phyloP scores from a whole-genome alignment of 2,888 invertebrate species.

The Zhuqinia jingwanae region DNA sequence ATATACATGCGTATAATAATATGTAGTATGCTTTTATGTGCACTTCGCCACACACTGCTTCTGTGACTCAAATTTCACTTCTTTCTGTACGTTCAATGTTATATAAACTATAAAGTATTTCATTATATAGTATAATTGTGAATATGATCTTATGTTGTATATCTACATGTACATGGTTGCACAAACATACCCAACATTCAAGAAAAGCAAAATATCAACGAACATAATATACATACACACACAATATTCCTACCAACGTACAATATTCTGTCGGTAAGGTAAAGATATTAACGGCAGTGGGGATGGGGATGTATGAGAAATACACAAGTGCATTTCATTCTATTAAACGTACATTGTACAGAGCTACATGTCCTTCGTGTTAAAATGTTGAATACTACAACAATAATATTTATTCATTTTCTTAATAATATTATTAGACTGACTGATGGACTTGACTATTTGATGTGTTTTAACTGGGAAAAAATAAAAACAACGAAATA shows the following conservation, averaged over 20 bases:
- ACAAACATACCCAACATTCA: too few relatives aligned
- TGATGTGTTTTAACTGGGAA: slow-evolving; percentile 29
- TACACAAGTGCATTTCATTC: slow-evolving; percentile 31
- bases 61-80: slow-evolving; percentile 11
- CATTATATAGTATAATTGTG: background rate
- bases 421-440: slow-evolving; percentile 29
- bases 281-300: slow-evolving; percentile 20
- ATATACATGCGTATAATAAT: too few relatives aligned
- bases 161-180: too few relatives aligned
- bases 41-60: too few relatives aligned
- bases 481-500: slow-evolving; percentile 38
- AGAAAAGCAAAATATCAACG: slow-evolving; percentile 25
- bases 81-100: too few relatives aligned
- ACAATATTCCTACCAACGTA: too few relatives aligned
- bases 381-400: slow-evolving; percentile 53
- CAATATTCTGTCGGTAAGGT: slow-evolving; percentile 27
- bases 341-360: slow-evolving; percentile 31
- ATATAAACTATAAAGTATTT: too few relatives aligned
- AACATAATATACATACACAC: too few relatives aligned
- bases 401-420: slow-evolving; percentile 56
- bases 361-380: slow-evolving; percentile 27
- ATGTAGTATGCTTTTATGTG: too few relatives aligned
- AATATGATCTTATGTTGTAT: too few relatives aligned
- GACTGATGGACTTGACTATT: slow-evolving; percentile 51
- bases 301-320: slow-evolving; percentile 58